These are phyloP conservation scores for Glyptemys insculpta DNA, from an alignment of 2,797 vertebrate genomes.

Conservation along the genomic window DNA sequence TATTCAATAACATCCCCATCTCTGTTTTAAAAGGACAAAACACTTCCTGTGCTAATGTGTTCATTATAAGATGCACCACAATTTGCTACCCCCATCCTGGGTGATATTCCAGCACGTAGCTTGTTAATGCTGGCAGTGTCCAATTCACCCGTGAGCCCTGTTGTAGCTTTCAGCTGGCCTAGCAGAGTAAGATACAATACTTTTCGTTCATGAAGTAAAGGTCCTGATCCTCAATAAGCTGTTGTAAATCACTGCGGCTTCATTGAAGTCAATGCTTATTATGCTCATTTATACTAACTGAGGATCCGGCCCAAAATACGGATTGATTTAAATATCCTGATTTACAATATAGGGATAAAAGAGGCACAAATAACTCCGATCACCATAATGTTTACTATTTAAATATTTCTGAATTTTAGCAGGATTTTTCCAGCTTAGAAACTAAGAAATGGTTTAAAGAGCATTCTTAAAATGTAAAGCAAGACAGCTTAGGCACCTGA, in stretches of 20 bases:
- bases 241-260: background rate
- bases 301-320: background rate
- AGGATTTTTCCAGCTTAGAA: background rate
- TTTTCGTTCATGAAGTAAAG: background rate
- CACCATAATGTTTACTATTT: background rate
- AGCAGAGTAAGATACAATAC: background rate
- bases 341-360: background rate
- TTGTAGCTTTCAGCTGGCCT: background rate
- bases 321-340: background rate
- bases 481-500: background rate
- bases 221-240: background rate
- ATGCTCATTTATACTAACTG: background rate
- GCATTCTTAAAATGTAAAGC: background rate
- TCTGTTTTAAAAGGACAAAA: background rate
- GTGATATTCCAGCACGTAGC: background rate
- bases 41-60: background rate
- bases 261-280: background rate
- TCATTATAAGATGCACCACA: background rate
- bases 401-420: background rate
- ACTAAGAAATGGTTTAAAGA: background rate
- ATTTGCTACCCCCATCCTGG: too few relatives aligned
- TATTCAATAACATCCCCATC: background rate
- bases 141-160: background rate
- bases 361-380: background rate
- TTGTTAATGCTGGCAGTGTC: background rate